These are phyloP conservation scores for Arrhopalites spinosus DNA, from an alignment of 2,888 invertebrate species.

Conservation along the genomic window DNA sequence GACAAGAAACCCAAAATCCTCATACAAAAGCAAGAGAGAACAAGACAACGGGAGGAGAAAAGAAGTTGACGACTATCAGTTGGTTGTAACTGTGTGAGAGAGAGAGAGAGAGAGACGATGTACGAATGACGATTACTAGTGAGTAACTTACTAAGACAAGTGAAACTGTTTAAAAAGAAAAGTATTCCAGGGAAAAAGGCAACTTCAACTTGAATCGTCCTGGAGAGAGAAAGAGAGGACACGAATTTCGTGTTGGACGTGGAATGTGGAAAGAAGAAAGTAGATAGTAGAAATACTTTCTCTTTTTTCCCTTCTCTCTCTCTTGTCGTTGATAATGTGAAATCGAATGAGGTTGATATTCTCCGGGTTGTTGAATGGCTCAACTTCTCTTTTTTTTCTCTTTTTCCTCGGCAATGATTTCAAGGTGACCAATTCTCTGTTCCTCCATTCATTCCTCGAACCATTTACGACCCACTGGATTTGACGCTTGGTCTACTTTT, in stretches of 20 bases:
- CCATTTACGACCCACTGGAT: conserved; percentile 9
- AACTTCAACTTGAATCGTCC: background rate
- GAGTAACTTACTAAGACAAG: background rate
- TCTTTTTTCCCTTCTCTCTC: too few species aligned
- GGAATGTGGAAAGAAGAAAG: conserved; percentile 4
- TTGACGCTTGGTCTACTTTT: conserved; percentile 6
- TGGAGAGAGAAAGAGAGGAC: background rate
- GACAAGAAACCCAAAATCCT: background rate
- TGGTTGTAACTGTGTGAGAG: background rate
- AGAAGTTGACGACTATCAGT: background rate
- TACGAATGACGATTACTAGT: background rate
- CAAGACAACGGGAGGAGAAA: background rate
- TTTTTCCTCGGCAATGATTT: background rate
- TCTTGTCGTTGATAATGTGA: conserved; percentile 6
- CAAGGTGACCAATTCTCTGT: background rate
- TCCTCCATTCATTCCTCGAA: background rate
- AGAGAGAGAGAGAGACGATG: background rate
- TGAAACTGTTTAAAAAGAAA: background rate
- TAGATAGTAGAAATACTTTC: background rate
- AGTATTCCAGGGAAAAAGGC: background rate
- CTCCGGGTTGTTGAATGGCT: conserved; percentile 10
- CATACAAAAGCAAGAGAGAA: background rate
- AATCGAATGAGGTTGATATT: conserved; percentile 10
- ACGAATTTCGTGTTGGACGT: too few species aligned
- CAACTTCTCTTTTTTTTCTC: background rate